A percentile compares a stretch with the other conserved stretches of the same genome.
These are phyloP conservation scores for Pseudomyrmex sp. DNA, from an alignment of 1,140 invertebrate genomes.

Conservation along the genomic window DNA sequence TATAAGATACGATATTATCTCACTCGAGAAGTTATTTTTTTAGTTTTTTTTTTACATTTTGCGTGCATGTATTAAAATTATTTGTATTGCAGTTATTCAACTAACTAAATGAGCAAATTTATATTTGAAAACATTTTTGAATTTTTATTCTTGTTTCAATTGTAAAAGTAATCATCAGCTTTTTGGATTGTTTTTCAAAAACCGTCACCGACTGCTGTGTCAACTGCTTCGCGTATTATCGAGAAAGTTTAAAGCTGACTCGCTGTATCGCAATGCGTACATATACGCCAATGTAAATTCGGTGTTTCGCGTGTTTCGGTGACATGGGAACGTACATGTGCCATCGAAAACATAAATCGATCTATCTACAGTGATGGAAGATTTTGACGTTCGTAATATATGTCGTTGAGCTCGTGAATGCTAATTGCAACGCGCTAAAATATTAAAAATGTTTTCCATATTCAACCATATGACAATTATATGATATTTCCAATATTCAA, in stretches of 20 bases:
- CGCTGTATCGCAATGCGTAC: not conserved
- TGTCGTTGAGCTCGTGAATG: not conserved
- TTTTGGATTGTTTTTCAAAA: too few species aligned
- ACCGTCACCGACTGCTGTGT: not conserved
- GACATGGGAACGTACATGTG: constrained; percentile 1
- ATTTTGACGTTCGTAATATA: constrained; percentile 35
- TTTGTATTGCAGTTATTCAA: too few species aligned
- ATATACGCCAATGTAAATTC: not conserved
- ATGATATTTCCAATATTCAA: constrained; percentile 29
- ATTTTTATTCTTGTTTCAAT: too few species aligned
- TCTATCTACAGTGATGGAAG: not conserved
- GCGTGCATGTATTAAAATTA: too few species aligned
- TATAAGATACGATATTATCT: not conserved
- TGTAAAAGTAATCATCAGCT: too few species aligned
- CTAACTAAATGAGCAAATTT: too few species aligned
- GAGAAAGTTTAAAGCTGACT: not conserved
- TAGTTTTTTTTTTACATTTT: too few species aligned
- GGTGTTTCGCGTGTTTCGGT: not conserved
- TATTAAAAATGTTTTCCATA: not conserved
- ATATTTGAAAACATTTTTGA: too few species aligned
- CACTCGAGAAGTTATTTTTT: not conserved
- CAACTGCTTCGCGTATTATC: constrained; percentile 35
- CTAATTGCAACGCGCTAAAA: constrained; percentile 12
- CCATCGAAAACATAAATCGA: constrained; percentile 4
- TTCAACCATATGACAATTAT: not conserved